Conservation (phyloP, 2,113 vertebrate genomes). For the Triplophysa dalaica region DNA sequence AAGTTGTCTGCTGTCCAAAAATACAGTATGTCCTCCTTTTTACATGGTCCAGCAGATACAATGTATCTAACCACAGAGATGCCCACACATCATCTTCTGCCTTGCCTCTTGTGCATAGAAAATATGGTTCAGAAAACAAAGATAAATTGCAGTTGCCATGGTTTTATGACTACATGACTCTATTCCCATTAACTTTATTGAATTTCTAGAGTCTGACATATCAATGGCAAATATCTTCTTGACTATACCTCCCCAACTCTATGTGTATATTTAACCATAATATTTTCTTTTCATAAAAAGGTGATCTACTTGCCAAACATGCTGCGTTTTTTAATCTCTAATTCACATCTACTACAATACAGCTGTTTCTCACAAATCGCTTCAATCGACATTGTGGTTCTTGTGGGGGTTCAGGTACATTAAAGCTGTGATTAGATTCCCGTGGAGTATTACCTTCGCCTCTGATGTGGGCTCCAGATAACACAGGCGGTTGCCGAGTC, state of each 20-base stretch:
- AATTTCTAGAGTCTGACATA: conserved; percentile 8
- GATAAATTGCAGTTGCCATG: conserved; percentile 50
- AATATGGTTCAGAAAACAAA: conserved; percentile 21
- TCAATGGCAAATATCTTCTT: conserved; percentile 2
- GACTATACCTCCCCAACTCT: neutral
- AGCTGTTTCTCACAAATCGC: neutral
- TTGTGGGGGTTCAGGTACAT: neutral
- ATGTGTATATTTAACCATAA: neutral
- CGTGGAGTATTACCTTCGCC: conserved; percentile 82
- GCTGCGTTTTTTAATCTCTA: neutral
- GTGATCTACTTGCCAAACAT: neutral
- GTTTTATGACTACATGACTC: conserved; percentile 41
- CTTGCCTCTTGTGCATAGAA: conserved; percentile 13
- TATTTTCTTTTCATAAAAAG: neutral
- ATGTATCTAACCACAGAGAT: conserved; percentile 21
- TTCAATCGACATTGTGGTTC: neutral
- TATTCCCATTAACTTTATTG: conserved; percentile 35
- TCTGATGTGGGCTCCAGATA: conserved; percentile 96
- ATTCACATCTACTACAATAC: neutral
- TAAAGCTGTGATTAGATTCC: neutral
- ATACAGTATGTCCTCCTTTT: too few relatives aligned
- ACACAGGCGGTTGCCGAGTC: conserved; percentile 92
- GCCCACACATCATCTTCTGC: conserved; percentile 18
- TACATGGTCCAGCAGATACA: neutral
- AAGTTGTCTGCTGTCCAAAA: too few relatives aligned